Percentiles rank a stretch among this genome's conserved stretches.
Conservation (phyloP, 2,113 vertebrate genomes). For the Harpagus bidentatus region DNA sequence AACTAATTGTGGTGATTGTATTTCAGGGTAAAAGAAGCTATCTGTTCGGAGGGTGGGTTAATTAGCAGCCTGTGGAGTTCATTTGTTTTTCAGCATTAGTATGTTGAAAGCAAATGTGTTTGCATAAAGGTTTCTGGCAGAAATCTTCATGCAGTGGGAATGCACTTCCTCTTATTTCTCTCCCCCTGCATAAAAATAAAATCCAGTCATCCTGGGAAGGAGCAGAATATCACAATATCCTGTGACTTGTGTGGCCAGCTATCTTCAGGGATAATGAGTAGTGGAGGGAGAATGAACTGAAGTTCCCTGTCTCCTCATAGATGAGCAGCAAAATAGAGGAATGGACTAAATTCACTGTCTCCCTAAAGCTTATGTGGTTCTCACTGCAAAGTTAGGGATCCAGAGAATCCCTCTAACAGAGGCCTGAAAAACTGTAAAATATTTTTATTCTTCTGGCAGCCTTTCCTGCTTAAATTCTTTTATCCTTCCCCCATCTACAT, state of each 20-base stretch:
- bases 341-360: background rate
- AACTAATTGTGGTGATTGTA: background rate
- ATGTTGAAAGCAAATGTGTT: background rate
- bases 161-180: background rate
- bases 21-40: background rate
- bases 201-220: background rate
- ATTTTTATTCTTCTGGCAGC: background rate
- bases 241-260: background rate
- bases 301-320: background rate
- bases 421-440: background rate
- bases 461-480: background rate
- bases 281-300: background rate
- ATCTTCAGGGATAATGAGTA: background rate
- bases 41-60: background rate
- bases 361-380: background rate
- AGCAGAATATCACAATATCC: background rate
- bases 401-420: background rate
- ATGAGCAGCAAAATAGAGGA: background rate
- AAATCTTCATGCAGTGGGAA: background rate
- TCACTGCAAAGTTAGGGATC: background rate
- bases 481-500: background rate
- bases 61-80: background rate
- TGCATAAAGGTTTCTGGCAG: background rate
- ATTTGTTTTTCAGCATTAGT: background rate
- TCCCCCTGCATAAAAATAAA: background rate